These are phyloP conservation scores for Agriotes lineatus DNA, from an alignment of 2,888 invertebrate genomes.

Conservation along the genomic window DNA sequence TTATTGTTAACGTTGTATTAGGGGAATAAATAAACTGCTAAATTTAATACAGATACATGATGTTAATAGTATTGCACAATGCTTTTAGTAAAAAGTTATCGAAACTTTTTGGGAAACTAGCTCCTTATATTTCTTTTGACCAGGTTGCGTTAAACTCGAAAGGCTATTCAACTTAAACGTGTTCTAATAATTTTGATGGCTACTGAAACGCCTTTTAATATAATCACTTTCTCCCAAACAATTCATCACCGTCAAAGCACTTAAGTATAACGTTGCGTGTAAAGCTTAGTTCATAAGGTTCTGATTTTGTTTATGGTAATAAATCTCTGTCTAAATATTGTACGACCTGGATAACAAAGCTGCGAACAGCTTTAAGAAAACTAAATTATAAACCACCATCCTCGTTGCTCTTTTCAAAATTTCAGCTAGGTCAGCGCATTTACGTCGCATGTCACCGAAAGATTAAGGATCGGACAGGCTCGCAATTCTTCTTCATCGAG, in stretches of 20 bases:
- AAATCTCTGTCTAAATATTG: constrained; percentile 28
- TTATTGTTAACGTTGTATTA: no score
- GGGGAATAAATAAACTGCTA: no score
- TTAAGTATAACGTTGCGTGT: constrained; percentile 31
- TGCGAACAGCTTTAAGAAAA: not conserved
- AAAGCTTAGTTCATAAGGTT: constrained; percentile 22
- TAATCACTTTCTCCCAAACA: constrained; percentile 12
- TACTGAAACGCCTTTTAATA: constrained; percentile 4
- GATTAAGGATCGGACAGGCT: not conserved
- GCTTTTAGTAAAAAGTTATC: no score
- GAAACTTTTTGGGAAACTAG: no score
- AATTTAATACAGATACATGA: no score
- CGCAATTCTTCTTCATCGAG: not conserved
- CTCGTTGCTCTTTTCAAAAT: no score
- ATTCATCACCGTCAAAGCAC: constrained; percentile 27
- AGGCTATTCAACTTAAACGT: not conserved
- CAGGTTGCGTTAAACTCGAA: no score
- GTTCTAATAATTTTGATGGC: constrained; percentile 10
- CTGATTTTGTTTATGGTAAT: constrained; percentile 30
- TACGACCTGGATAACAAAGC: not conserved
- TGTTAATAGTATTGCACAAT: no score
- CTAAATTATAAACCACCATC: constrained; percentile 11
- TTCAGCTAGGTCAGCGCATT: no score
- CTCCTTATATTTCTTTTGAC: no score
- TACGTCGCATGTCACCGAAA: not conserved